Evolutionary conservation across 53 echinoderm and acorn worm species (phyloP), one percentile per base, ranked within the genome.

Genomic region (Patiria pectinifera): DNA sequence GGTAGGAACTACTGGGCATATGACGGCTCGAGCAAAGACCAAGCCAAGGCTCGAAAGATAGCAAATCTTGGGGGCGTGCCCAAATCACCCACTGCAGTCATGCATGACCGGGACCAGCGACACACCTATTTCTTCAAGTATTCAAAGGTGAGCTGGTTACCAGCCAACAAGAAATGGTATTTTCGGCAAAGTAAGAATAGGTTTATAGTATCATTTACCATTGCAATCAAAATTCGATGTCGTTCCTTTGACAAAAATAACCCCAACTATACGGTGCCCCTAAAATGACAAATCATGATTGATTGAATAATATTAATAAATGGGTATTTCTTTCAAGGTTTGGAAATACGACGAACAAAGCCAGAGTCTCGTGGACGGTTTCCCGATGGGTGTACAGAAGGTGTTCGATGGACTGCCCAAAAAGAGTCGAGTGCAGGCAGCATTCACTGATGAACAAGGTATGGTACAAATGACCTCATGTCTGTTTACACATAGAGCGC

Each of bases 81-180:
- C 14, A 83, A 81, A 62, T 70, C 80, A 2, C 89, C 94, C 75
- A 66, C 87, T 11, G 95, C 86, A 46, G 94, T 89, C 92, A 86
- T 95, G 91, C 92, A 89, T 24, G 92, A 94, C 76, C 71, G 87
- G 15, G 69, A 59, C 75, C 61, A 66, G 26, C 89, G 92, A 61
- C 25, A 62, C 59, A 95, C 95, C 10, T 94, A 94, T 48, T 91
- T 94, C 76, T 95, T 95, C 86, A 95, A 95, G 75, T 93, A 93
- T 24, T 47, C 70, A 2, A 90, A 90, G 90, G 90, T 90, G 80
- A 80, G 45, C 45, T 7, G 19, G 74, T 66, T 66, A 66, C 1
- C 5, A 53, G 53, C 53, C 53, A 53, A 53, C 0, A 53, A 53
- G 0, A 53, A 53, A 53, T 53, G 1, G n/a, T n/a, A n/a, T n/a